Evolutionary conservation across 2,888 invertebrate species (phyloP).

Genomic region (Andricus quercusramuli): DNA sequence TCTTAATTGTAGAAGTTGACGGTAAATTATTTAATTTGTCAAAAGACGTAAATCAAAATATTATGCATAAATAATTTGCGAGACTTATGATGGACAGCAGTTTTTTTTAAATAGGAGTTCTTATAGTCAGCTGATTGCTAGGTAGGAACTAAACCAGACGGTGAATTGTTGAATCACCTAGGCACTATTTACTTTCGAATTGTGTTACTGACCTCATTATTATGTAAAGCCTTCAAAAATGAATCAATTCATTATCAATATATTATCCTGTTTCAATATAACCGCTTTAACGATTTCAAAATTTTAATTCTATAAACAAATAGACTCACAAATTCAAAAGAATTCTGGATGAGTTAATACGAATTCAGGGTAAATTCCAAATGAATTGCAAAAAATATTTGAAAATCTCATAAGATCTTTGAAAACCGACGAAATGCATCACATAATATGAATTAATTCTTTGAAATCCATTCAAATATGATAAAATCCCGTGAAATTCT

Average conservation of each 20-base stretch:
- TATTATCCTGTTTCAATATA: neutral
- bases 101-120: neutral
- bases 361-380: too few relatives aligned
- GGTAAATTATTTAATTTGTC: neutral
- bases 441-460: too few relatives aligned
- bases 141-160: neutral
- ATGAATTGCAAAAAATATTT: too few relatives aligned
- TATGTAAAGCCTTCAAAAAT: neutral
- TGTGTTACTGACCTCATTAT: neutral
- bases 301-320: neutral
- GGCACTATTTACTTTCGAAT: constrained; percentile 1
- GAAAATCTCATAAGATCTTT: too few relatives aligned
- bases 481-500: too few relatives aligned
- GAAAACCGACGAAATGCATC: too few relatives aligned
- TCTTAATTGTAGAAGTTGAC: neutral
- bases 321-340: too few relatives aligned
- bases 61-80: neutral
- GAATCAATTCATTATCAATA: neutral
- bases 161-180: constrained; percentile 2
- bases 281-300: neutral
- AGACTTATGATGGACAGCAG: neutral
- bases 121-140: constrained; percentile 21
- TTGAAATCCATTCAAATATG: too few relatives aligned
- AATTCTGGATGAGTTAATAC: too few relatives aligned
- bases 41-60: neutral